A percentile compares a stretch with the other conserved stretches of the same genome.
Evolutionary conservation across 1,140 invertebrate genomes (phyloP).

Genomic region (Drosophila nasuta): DNA sequence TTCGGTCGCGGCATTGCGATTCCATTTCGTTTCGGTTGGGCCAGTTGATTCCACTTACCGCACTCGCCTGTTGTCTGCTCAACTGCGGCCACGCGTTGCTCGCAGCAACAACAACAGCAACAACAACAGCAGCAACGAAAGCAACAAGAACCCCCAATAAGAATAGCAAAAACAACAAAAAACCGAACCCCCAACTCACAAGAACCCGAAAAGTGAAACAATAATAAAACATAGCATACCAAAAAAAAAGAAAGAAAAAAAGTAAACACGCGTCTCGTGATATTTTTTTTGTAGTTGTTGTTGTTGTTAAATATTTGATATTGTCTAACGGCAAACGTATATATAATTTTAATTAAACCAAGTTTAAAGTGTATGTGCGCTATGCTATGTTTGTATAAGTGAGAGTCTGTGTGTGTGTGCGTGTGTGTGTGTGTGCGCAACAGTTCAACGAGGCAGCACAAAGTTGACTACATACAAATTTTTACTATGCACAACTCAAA

Average conservation of each 20-base stretch:
- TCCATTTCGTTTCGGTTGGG: slow-evolving; percentile 39
- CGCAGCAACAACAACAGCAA: slow-evolving; percentile 32
- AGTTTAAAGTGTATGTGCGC: slow-evolving; percentile 57
- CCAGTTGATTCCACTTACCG: slow-evolving; percentile 46
- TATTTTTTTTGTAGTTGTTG: slow-evolving; percentile 10
- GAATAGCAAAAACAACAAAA: slow-evolving; percentile 7
- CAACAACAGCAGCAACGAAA: slow-evolving; percentile 4
- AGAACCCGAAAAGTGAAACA: slow-evolving; percentile 35
- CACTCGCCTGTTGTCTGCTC: slow-evolving; percentile 47
- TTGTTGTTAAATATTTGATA: slow-evolving; percentile 32
- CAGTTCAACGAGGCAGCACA: slow-evolving; percentile 45
- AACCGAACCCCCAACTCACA: background rate
- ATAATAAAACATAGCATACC: slow-evolving; percentile 21
- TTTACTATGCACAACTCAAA: slow-evolving; percentile 48
- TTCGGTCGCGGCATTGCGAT: slow-evolving; percentile 8
- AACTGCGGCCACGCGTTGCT: slow-evolving; percentile 43
- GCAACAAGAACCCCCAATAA: slow-evolving; percentile 5
- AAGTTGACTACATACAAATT: slow-evolving; percentile 20
- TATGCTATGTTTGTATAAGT: background rate
- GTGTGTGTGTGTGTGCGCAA: slow-evolving; percentile 38
- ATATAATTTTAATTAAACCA: slow-evolving; percentile 35
- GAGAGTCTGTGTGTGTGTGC: slow-evolving; percentile 9
- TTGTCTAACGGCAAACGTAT: slow-evolving; percentile 20
- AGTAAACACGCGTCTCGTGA: slow-evolving; percentile 27
- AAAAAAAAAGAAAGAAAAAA: slow-evolving; percentile 19